Base-by-base conservation (phyloP, 2,888 invertebrate species). In the Copidosoma aretas region DNA sequence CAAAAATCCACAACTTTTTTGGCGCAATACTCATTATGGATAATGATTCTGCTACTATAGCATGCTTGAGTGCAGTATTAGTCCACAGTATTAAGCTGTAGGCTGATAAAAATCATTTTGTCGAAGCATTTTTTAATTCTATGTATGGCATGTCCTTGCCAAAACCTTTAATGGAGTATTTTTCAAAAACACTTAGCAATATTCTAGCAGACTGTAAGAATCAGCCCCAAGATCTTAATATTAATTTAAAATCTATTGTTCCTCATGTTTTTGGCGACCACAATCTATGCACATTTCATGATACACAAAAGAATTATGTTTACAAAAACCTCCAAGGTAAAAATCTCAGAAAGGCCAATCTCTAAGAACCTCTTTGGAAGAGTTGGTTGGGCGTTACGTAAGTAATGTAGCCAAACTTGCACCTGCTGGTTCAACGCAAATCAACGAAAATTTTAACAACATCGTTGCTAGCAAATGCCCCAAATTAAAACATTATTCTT, bases 361-460 rank as follows among this genome's bases (percentile, higher is more conserved):
- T 52, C 54, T 67, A 17, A 52, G 62, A 49, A 43, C 25, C 5
- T 19, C 25, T 8, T 61, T 73, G 21, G 39, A 24, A 58, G 52
- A 60, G 57, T 64, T 73, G 43, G 41, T 74, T 15, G 21, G 60
- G 12, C 52, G 24, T 19, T 73, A 64, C 22, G 32, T 61, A 32
- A 67, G 64, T 58, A 49, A 32, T 24, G 22, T 32, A 19, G 17
- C 56, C 15, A 32, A 63, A 15, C 10, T 57, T 46, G 63, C 71
- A 25, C 68, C 64, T 0, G 72, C 69, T 46, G 71, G 49, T 22
- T 75, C 72, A 15, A 71, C 67, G 60, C 73, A 74, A 67, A 56
- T 59, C 4, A 75, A 71, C 52, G 73, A 73, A 39, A 67, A 65
- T 2, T 73, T 71, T 10, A 74, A 75, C 25, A 65, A 57, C 59